These are phyloP conservation scores for Sebastes kiyomatsui DNA, from an alignment of 2,797 vertebrate species.

Conservation along the genomic window DNA sequence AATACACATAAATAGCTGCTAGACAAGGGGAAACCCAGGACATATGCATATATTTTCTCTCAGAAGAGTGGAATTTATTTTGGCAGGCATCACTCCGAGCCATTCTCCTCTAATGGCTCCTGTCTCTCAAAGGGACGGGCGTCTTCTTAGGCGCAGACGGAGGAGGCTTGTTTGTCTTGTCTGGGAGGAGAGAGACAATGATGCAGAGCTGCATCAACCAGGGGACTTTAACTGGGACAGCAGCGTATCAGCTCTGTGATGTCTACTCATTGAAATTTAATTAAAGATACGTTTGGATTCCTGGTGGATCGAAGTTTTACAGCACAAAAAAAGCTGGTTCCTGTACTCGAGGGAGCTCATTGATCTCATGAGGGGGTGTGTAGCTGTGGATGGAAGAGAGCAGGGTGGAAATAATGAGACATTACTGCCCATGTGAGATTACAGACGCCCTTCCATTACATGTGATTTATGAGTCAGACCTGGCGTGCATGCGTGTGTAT, in stretches of 20 bases:
- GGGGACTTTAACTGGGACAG: slow-evolving; percentile 42
- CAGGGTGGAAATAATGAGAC: slow-evolving; percentile 42
- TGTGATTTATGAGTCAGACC: slow-evolving; percentile 63
- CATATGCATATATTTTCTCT: slow-evolving; percentile 38
- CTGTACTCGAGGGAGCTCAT: background rate
- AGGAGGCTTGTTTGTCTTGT: slow-evolving; percentile 44
- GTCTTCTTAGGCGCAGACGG: slow-evolving; percentile 44
- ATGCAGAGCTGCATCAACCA: slow-evolving; percentile 28
- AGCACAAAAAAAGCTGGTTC: background rate
- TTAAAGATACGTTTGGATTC: slow-evolving; percentile 13
- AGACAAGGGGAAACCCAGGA: slow-evolving; percentile 46
- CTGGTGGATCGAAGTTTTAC: background rate
- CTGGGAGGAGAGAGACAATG: slow-evolving; percentile 40
- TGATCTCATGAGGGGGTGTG: slow-evolving; percentile 7
- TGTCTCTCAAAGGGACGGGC: slow-evolving; percentile 46
- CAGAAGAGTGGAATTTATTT: slow-evolving; percentile 48
- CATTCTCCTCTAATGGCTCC: slow-evolving; percentile 48
- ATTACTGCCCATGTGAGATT: slow-evolving; percentile 32
- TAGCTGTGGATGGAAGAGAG: slow-evolving; percentile 40
- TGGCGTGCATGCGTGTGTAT: slow-evolving; percentile 20
- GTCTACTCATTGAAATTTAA: slow-evolving; percentile 20
- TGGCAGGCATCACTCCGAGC: slow-evolving; percentile 51
- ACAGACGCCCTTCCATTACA: slow-evolving; percentile 39
- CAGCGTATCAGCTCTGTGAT: slow-evolving; percentile 27
- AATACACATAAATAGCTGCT: slow-evolving; percentile 10